These are phyloP conservation scores for Parnassius mnemosyne DNA, from an alignment of 2,888 invertebrate genomes.

Conservation along the genomic window DNA sequence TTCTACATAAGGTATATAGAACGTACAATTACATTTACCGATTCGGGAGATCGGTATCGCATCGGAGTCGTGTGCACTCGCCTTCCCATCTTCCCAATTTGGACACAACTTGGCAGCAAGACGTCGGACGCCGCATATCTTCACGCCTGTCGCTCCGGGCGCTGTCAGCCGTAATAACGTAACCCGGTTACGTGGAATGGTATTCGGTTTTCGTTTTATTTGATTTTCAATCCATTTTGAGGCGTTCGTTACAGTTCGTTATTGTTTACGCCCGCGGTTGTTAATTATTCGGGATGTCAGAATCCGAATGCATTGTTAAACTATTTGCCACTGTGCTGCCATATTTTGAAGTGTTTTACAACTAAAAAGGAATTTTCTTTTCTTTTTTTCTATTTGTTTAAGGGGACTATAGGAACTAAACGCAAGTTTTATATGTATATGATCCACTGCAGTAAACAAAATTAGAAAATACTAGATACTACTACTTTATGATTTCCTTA, in stretches of 20 bases:
- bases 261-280: slow-evolving; percentile 5
- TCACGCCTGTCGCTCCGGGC: slow-evolving; percentile 48
- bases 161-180: slow-evolving; percentile 33
- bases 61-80: neutral
- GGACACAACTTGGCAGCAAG: slow-evolving; percentile 33
- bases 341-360: no score
- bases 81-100: slow-evolving; percentile 27
- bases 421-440: no score
- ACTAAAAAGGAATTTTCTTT: no score
- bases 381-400: no score
- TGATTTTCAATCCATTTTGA: slow-evolving; percentile 6
- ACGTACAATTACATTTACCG: neutral
- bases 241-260: neutral
- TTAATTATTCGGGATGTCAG: neutral
- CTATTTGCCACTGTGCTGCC: neutral
- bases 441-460: no score
- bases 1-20: neutral
- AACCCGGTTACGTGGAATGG: slow-evolving; percentile 34
- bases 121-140: slow-evolving; percentile 40
- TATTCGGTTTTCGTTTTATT: slow-evolving; percentile 12
- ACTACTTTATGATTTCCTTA: no score
- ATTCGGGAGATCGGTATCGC: neutral
- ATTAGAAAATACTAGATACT: no score
- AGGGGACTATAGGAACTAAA: no score
- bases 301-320: neutral